Percentiles rank a stretch among this genome's conserved stretches.
These are phyloP conservation scores for Phoenicopterus ruber DNA, from an alignment of 2,113 vertebrate species.

Conservation along the genomic window DNA sequence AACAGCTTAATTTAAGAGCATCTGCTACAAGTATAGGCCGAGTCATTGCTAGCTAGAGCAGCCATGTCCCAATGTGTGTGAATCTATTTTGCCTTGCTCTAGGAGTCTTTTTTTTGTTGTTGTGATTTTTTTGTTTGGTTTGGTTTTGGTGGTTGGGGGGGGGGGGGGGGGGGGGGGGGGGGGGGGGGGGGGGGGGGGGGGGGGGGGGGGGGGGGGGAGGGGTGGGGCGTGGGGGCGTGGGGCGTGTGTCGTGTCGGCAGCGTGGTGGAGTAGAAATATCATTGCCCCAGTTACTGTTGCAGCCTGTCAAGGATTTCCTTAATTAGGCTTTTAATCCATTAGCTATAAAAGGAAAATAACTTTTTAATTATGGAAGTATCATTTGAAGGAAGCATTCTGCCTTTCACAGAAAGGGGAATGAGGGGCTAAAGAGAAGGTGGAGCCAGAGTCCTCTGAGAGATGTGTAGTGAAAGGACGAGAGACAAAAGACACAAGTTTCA, in stretches of 20 bases:
- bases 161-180: no score
- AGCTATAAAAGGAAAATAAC: not conserved
- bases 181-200: no score
- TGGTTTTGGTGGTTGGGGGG: no score
- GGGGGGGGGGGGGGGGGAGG: no score
- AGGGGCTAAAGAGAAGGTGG: not conserved
- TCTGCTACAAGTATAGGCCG: not conserved
- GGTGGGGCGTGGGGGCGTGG: no score
- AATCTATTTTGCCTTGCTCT: not conserved
- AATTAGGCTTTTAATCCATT: not conserved
- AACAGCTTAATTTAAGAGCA: not conserved
- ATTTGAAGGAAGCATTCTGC: not conserved
- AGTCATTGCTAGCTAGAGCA: not conserved
- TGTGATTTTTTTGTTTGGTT: no score
- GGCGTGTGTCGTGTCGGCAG: no score
- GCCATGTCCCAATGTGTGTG: not conserved
- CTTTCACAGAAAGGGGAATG: no score
- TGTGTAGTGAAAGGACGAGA: not conserved
- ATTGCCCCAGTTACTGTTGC: not conserved
- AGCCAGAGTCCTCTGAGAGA: not conserved
- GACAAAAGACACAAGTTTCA: not conserved
- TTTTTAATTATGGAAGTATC: not conserved
- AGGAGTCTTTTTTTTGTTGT: no score
- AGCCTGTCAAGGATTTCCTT: not conserved
- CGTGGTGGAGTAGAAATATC: no score